These are phyloP conservation scores for Bombus confusus DNA, from an alignment of 1,140 invertebrate species.

Conservation along the genomic window DNA sequence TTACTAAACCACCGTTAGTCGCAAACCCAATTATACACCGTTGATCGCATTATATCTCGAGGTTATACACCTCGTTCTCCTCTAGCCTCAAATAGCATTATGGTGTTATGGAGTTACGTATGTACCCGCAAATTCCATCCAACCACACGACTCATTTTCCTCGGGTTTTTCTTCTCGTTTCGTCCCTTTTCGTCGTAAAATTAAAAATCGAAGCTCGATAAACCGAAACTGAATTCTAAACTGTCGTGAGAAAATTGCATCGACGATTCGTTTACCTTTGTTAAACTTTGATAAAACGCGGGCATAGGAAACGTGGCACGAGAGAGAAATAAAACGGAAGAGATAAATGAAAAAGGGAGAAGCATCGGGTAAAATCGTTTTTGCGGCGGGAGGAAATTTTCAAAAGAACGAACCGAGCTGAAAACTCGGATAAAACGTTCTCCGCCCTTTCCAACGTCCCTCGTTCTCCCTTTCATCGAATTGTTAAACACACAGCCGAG, in stretches of 20 bases:
- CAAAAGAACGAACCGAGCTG: neutral
- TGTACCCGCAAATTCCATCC: neutral
- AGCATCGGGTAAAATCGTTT: neutral
- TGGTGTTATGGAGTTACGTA: conserved; percentile 13
- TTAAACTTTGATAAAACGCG: no score
- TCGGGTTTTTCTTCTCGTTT: neutral
- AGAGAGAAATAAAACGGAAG: neutral
- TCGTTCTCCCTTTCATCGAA: neutral
- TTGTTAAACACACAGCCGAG: neutral
- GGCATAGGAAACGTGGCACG: no score
- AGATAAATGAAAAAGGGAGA: neutral
- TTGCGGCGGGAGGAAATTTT: neutral
- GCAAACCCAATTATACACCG: conserved; percentile 38
- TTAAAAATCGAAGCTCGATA: no score
- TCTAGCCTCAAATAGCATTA: conserved; percentile 27
- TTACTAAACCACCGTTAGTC: conserved; percentile 27
- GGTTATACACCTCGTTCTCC: conserved; percentile 22
- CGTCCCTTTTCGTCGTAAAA: neutral
- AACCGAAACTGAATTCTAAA: no score
- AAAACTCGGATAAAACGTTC: neutral
- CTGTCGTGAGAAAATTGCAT: no score
- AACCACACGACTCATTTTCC: no score
- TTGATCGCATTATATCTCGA: conserved; percentile 36
- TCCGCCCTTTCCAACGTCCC: neutral
- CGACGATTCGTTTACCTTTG: no score